Evolutionary conservation across 2,888 invertebrate species (phyloP).

Genomic region (Aporophyla lueneburgensis): DNA sequence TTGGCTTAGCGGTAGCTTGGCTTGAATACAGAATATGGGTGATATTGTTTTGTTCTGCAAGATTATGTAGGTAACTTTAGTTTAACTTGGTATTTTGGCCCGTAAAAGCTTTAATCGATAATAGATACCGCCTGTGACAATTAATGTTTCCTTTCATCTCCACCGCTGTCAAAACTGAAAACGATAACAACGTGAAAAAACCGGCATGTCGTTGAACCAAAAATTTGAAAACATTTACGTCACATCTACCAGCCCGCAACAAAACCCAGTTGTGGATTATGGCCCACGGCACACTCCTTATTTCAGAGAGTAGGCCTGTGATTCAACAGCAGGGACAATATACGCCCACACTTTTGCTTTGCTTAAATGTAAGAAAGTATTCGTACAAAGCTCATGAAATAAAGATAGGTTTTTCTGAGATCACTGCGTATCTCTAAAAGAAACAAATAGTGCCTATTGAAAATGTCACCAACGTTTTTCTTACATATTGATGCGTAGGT

Average conservation of each 20-base stretch:
- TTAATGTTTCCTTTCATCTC: background rate
- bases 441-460: slow-evolving; percentile 15
- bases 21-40: slow-evolving; percentile 30
- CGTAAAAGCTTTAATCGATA: too few species aligned
- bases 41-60: background rate
- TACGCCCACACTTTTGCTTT: background rate
- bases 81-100: background rate
- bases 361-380: background rate
- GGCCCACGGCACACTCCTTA: background rate
- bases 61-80: background rate
- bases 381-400: background rate
- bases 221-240: background rate
- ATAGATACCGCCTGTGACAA: background rate
- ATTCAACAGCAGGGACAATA: background rate
- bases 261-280: background rate
- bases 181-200: background rate
- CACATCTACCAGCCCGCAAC: background rate
- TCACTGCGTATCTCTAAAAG: slow-evolving; percentile 11
- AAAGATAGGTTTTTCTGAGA: background rate
- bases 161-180: background rate
- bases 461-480: slow-evolving; percentile 20
- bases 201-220: background rate
- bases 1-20: slow-evolving; percentile 31
- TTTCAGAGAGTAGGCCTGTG: background rate
- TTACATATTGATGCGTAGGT: slow-evolving; percentile 13